Base-by-base conservation (phyloP, 2,888 invertebrate genomes). In the Meta bourneti region DNA sequence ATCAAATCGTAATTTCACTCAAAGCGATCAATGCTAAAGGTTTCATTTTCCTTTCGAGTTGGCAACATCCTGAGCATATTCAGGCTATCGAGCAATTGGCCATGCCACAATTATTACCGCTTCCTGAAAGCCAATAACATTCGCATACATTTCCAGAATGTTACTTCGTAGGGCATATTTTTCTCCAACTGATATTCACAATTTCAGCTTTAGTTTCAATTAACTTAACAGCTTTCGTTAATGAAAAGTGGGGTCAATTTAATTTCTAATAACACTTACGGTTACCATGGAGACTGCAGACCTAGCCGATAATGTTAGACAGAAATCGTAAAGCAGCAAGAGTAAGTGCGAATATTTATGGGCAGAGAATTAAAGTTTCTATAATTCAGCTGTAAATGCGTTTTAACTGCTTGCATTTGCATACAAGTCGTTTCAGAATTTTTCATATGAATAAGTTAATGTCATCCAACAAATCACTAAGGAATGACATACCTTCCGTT, bases 201-300 rank as follows among this genome's bases (percentile, higher is more conserved):
- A 86, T 70, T 86, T 48, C 52, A 71, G 54, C 48, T 54, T 87
- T 72, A 71, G 80, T 72, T 90, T 90, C 83, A 90, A 90, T 90
- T 84, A 83, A 79, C 71, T 70, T 90, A 90, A 90, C 72, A 90
- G 89, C 78, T 54, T 84, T 71, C 79, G 69, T 79, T 90, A 83
- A 90, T 83, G 72, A 90, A 89, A 71, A 71, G 71, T 78, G 52
- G 71, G 48, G 70, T 83, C 84, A 84, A 61, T 78, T 77, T 77
- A 34, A 78, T 79, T 81, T 72, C 49, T 54, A 84, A 70, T 69
- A 61, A 78, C 77, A 84, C 78, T 90, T 54, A 79, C 61, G 8
- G 89, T 90, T 61, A 9, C 83, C 79, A 83, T 84, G 48, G 72
- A 19, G 79, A 90, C 89, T 19, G 13, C 71, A 7, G 8, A 49